Percentiles rank a stretch among this genome's conserved stretches.
Conservation (phyloP, 2,888 invertebrate genomes). For the Oasisia sp. region DNA sequence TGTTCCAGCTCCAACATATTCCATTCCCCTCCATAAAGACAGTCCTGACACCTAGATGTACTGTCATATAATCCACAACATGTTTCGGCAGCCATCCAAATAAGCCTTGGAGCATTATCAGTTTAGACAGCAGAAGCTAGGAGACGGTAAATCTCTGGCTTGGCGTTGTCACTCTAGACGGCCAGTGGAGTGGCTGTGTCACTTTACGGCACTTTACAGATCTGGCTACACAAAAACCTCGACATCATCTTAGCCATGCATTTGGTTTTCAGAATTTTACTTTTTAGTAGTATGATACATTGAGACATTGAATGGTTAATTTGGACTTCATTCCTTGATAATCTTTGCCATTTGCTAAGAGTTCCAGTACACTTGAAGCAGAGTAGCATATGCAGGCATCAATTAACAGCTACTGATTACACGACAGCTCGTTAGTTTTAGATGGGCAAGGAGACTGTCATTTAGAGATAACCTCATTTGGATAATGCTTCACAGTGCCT, state of each 20-base stretch:
- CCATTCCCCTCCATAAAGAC: background rate
- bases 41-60: background rate
- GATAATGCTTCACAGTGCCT: constrained; percentile 2
- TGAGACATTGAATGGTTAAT: background rate
- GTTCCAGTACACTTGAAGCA: background rate
- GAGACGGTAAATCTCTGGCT: background rate
- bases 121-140: background rate
- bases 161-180: background rate
- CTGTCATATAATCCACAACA: no score
- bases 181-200: background rate
- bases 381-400: background rate
- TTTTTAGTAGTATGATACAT: background rate
- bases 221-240: background rate
- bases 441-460: background rate
- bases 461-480: background rate
- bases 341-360: background rate
- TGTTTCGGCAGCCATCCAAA: background rate
- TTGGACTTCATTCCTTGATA: background rate
- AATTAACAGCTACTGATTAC: background rate
- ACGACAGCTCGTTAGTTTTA: background rate
- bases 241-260: background rate
- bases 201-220: background rate
- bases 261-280: background rate
- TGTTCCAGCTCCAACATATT: background rate
- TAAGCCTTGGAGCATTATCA: background rate